Percentiles rank a stretch among this genome's conserved stretches.
Evolutionary conservation across 2,888 invertebrate genomes (phyloP).

Genomic region (Lycophotia porphyrea): DNA sequence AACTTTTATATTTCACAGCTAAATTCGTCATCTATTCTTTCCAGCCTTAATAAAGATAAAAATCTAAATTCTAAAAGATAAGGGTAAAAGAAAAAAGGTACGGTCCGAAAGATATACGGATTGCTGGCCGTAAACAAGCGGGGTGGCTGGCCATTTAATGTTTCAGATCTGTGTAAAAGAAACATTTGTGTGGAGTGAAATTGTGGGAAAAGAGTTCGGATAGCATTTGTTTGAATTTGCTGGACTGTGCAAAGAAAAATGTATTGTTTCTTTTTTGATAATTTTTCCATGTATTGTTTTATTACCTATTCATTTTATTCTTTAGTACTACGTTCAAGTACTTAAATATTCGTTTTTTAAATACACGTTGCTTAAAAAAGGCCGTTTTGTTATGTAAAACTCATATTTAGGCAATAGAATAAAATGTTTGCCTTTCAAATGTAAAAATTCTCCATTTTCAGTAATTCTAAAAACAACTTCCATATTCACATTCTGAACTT

Average conservation of each 20-base stretch:
- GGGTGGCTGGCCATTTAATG: slow-evolving; percentile 55
- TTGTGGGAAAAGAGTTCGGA: slow-evolving; percentile 36
- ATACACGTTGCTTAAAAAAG: not conserved
- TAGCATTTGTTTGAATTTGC: slow-evolving; percentile 34
- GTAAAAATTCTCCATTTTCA: not conserved
- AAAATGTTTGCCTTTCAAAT: slow-evolving; percentile 5
- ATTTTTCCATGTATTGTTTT: slow-evolving; percentile 21
- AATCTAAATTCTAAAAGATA: slow-evolving; percentile 58
- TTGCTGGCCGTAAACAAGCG: slow-evolving; percentile 60
- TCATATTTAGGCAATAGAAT: not conserved
- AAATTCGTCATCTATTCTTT: slow-evolving; percentile 60
- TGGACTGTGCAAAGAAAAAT: not conserved
- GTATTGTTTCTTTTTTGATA: slow-evolving; percentile 4
- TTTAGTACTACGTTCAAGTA: not conserved
- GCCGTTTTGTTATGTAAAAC: slow-evolving; percentile 3
- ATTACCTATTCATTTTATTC: slow-evolving; percentile 4
- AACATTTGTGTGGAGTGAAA: slow-evolving; percentile 44
- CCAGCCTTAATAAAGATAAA: slow-evolving; percentile 63
- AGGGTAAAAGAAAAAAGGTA: slow-evolving; percentile 54
- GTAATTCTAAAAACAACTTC: not conserved
- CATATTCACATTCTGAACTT: not conserved
- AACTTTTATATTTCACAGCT: slow-evolving; percentile 45
- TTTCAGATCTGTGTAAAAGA: slow-evolving; percentile 58
- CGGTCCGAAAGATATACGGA: slow-evolving; percentile 57
- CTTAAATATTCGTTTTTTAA: slow-evolving; percentile 16